Conservation (phyloP, 2,113 vertebrate species). For the Silurus asotus region DNA sequence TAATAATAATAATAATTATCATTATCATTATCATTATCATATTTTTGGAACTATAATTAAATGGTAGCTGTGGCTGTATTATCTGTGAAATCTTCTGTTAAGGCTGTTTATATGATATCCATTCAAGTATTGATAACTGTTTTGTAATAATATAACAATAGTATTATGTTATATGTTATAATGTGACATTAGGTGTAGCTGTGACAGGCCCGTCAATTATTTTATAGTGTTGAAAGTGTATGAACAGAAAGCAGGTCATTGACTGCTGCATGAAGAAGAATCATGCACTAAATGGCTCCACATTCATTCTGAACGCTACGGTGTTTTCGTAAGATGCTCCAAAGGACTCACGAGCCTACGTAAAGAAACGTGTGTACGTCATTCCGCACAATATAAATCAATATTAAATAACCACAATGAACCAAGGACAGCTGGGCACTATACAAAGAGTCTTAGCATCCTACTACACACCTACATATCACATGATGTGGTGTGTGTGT, state of each 20-base stretch:
- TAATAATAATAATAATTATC: background rate
- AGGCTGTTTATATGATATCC: background rate
- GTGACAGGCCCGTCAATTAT: background rate
- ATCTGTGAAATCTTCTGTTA: background rate
- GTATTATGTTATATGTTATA: background rate
- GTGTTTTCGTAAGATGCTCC: constrained; percentile 9
- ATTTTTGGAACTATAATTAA: background rate
- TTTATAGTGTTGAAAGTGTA: background rate
- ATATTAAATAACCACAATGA: constrained; percentile 68
- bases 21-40: background rate
- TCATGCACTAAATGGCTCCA: background rate
- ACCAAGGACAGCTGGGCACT: constrained; percentile 5
- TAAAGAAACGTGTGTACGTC: constrained; percentile 1
- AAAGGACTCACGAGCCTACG: background rate
- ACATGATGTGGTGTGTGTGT: constrained; percentile 36
- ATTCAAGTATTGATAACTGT: background rate
- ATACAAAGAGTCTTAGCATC: background rate
- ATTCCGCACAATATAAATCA: constrained; percentile 53
- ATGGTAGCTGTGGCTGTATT: background rate
- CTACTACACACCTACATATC: constrained; percentile 31
- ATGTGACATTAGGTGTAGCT: background rate
- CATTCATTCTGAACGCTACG: background rate
- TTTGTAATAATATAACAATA: background rate
- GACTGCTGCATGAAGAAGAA: background rate
- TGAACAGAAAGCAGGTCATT: background rate